Evolutionary conservation across 2,888 invertebrate species (phyloP).

Genomic region (Baronia brevicornis): DNA sequence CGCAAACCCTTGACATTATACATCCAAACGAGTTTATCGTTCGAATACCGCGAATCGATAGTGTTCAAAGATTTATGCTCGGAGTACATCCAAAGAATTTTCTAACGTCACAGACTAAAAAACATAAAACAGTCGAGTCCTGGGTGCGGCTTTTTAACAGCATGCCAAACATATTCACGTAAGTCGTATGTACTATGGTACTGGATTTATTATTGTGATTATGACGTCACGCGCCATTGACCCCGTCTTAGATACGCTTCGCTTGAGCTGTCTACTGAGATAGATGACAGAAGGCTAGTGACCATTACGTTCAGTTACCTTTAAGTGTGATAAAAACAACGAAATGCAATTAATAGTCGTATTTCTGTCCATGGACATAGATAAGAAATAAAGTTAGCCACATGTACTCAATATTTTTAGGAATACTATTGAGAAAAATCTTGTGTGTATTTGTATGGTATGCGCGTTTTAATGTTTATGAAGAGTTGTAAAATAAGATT

Average conservation of each 20-base stretch:
- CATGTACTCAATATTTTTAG: no score
- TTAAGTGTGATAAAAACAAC: slow-evolving; percentile 2
- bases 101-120: slow-evolving; percentile 14
- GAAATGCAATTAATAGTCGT: not conserved
- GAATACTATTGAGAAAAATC: no score
- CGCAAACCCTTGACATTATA: slow-evolving; percentile 7
- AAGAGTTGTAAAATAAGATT: no score
- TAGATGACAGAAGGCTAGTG: slow-evolving; percentile 15
- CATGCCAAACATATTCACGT: slow-evolving; percentile 12
- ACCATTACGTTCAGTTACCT: slow-evolving; percentile 7
- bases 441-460: no score
- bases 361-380: no score
- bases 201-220: slow-evolving; percentile 34
- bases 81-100: slow-evolving; percentile 5
- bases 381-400: no score
- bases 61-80: not conserved
- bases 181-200: slow-evolving; percentile 16
- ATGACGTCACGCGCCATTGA: slow-evolving; percentile 66
- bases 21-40: slow-evolving; percentile 6
- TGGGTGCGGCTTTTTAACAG: slow-evolving; percentile 19
- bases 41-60: slow-evolving; percentile 2
- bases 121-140: slow-evolving; percentile 16
- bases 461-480: no score
- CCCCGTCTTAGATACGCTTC: slow-evolving; percentile 34
- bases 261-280: slow-evolving; percentile 22